Evolutionary conservation across 2,888 invertebrate species (phyloP), one percentile per base, ranked within the genome.

Genomic region (Acutogordius australiensis): DNA sequence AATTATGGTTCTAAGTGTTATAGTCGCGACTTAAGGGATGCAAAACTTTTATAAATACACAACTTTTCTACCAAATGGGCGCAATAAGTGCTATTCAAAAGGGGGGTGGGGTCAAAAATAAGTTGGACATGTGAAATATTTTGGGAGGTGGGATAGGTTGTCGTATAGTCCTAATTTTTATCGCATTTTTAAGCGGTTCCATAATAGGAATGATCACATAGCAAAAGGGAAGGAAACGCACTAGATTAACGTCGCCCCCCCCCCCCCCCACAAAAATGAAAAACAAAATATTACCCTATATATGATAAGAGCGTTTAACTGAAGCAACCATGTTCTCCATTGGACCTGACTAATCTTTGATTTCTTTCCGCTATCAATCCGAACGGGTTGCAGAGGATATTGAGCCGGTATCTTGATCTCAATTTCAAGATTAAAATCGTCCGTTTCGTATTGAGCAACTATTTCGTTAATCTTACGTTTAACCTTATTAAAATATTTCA

Each of bases 291-390:
- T n/a, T 68, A 83, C 84, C 78, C 85, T 86, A 73, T 86, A 81
- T 29, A 81, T 79, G 58, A 91, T 76, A 69, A 84, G 85, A 65
- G 84, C 79, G 61, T 80, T 80, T 60, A 91, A 74, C 71, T 84
- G 83, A 71, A 82, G 78, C 64, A 82, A 75, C 77, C 82, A 81
- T 66, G 79, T 78, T 57, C 79, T 76, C 71, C 81, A 81, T 67
- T 80, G 79, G 1, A 78, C 74, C 2, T 78, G 76, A 27, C 79
- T 79, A n/a, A 78, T 79, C 2, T 74, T 74, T 63, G 81, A 78
- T 66, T 79, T 78, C 65, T 68, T 69, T 62, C 69, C 69, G 62
- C 68, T 67, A 62, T 79, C 78, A 0, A 87, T 80, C 56, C 76
- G 77, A 0, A 84, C 79, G 2, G 78, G 76, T 0, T 80, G 78